Percentiles rank a stretch among this genome's conserved stretches.
phyloP scores from a whole-genome alignment of 2,113 vertebrate genomes.

The Ahaetulla prasina region DNA sequence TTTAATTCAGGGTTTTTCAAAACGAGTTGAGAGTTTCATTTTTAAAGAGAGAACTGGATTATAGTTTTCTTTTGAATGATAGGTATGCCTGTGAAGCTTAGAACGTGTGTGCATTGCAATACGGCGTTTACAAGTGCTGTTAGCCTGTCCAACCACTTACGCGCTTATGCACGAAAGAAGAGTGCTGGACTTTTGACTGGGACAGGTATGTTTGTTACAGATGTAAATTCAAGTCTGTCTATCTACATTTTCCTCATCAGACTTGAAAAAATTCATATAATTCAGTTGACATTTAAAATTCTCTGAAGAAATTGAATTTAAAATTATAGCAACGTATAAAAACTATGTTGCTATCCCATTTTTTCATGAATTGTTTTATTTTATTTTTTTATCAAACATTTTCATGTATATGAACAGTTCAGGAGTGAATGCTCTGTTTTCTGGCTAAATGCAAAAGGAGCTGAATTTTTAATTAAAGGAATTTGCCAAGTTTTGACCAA shows the following conservation, averaged over 20 bases:
- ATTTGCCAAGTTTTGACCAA: conserved; percentile 2
- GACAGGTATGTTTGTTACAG: conserved; percentile 79
- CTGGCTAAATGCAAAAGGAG: conserved; percentile 40
- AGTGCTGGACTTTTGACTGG: conserved; percentile 81
- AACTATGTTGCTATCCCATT: conserved; percentile 68
- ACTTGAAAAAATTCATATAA: conserved; percentile 68
- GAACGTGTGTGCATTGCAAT: conserved; percentile 90
- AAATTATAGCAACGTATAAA: conserved; percentile 72
- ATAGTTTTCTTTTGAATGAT: conserved; percentile 83
- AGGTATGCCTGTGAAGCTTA: conserved; percentile 81
- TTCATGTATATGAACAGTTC: conserved; percentile 58
- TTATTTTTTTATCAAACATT: conserved; percentile 58
- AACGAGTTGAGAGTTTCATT: conserved; percentile 73
- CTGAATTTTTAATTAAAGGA: conserved; percentile 28
- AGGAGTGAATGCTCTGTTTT: conserved; percentile 47
- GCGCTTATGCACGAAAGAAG: conserved; percentile 84
- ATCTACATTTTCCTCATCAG: conserved; percentile 69
- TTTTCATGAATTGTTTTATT: conserved; percentile 61
- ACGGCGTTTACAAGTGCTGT: conserved; percentile 92
- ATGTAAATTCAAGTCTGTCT: conserved; percentile 72
- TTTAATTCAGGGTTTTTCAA: conserved; percentile 71
- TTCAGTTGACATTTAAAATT: conserved; percentile 62
- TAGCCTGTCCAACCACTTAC: conserved; percentile 87
- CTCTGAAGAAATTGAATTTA: conserved; percentile 59
- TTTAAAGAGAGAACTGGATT: conserved; percentile 77